phyloP scores from a whole-genome alignment of 2,797 vertebrate genomes.

The Catamblyrhynchus diadema region DNA sequence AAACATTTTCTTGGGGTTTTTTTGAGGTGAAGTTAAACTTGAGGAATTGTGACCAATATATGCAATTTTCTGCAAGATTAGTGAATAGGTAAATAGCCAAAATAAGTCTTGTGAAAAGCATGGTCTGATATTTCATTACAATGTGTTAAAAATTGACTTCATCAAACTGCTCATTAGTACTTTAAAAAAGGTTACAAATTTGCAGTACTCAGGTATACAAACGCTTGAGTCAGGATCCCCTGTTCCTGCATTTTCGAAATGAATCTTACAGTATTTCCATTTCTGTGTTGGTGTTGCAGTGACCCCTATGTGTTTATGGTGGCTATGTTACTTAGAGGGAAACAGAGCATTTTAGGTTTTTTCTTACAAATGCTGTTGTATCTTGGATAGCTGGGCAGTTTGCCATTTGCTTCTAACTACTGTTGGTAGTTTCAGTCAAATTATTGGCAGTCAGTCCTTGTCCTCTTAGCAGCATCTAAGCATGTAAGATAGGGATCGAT shows the following conservation, averaged over 20 bases:
- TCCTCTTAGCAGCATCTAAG: neutral
- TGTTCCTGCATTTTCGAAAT: neutral
- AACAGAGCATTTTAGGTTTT: neutral
- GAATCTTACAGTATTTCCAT: neutral
- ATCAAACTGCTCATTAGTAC: neutral
- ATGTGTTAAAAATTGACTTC: neutral
- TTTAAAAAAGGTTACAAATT: neutral
- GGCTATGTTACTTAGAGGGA: neutral
- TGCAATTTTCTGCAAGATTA: neutral
- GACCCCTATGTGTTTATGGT: neutral
- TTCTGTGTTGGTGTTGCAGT: neutral
- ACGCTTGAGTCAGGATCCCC: neutral
- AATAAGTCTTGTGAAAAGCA: neutral
- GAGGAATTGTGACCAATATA: neutral
- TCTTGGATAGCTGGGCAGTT: neutral
- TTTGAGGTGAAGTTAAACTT: neutral
- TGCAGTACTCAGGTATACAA: neutral
- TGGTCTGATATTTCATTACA: neutral
- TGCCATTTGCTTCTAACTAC: neutral
- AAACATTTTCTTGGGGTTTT: rapidly evolving
- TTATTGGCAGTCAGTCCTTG: neutral
- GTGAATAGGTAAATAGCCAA: neutral
- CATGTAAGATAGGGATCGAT: neutral
- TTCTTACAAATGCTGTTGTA: neutral
- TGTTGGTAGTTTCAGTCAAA: neutral